phyloP scores from a whole-genome alignment of 1,140 invertebrate species.

The Drosophila athabasca region DNA sequence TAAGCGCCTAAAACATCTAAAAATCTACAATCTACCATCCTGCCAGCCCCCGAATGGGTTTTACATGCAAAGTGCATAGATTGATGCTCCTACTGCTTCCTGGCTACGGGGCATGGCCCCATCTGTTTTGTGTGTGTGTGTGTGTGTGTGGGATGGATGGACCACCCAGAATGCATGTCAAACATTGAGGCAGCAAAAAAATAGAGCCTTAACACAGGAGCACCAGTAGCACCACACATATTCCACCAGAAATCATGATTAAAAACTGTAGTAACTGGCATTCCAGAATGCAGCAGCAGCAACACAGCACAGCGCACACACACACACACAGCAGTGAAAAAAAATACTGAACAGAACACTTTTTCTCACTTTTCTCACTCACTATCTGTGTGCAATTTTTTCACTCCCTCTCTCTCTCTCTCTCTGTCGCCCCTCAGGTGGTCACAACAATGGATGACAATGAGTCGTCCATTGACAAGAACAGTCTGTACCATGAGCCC shows the following conservation, averaged over 20 bases:
- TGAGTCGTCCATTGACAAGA: conserved; percentile 84
- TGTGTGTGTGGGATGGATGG: conserved; percentile 1
- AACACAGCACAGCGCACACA: background rate
- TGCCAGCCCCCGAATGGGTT: conserved; percentile 14
- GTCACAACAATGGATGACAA: conserved; percentile 83
- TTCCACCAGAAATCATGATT: conserved; percentile 78
- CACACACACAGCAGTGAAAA: background rate
- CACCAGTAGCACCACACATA: conserved; percentile 47
- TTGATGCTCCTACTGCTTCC: background rate
- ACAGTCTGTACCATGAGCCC: conserved; percentile 84
- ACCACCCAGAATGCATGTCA: conserved; percentile 68
- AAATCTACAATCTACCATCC: background rate
- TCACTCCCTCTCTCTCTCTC: conserved; percentile 18
- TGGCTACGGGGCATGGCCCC: conserved; percentile 14
- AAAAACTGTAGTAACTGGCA: conserved; percentile 61
- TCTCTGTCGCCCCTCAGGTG: conserved; percentile 60
- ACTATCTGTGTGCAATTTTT: conserved; percentile 37
- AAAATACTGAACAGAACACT: conserved; percentile 29
- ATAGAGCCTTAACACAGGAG: conserved; percentile 24
- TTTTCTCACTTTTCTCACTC: conserved; percentile 7
- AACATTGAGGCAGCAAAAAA: conserved; percentile 23
- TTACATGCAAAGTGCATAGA: conserved; percentile 58
- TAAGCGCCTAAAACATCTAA: conserved; percentile 50
- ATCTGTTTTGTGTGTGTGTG: conserved; percentile 15
- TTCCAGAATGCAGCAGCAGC: conserved; percentile 21